Evolutionary conservation across 2,888 invertebrate genomes (phyloP).

Genomic region (Rutpela maculata): DNA sequence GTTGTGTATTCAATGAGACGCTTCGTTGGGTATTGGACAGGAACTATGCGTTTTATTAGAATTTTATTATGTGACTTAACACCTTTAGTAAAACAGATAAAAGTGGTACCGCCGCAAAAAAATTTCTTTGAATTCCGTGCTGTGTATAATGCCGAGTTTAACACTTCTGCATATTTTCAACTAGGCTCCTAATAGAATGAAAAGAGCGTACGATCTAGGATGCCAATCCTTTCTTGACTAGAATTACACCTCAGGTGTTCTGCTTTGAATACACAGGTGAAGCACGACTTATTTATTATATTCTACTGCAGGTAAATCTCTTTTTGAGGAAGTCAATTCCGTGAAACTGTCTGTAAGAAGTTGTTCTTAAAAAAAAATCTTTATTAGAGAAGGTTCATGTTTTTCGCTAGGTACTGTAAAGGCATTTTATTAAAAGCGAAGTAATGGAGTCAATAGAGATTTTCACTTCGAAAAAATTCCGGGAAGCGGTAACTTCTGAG

Average conservation of each 20-base stretch:
- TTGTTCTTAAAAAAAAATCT: background rate
- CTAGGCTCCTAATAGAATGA: background rate
- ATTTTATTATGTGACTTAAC: conserved; percentile 1
- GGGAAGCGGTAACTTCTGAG: no score
- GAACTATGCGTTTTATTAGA: conserved; percentile 4
- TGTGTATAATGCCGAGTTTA: background rate
- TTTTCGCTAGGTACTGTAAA: no score
- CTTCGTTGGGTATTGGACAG: conserved; percentile 10
- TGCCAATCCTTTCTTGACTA: background rate
- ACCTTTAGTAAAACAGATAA: background rate
- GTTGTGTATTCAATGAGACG: conserved; percentile 43
- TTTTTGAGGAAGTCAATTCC: background rate
- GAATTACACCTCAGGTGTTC: background rate
- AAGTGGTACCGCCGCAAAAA: background rate
- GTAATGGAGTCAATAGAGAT: no score
- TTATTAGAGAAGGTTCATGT: no score
- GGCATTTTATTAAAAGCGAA: no score
- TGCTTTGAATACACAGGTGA: background rate
- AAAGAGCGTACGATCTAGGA: background rate
- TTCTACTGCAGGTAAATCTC: background rate
- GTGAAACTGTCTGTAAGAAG: background rate
- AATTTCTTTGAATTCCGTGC: background rate
- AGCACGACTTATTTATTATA: background rate
- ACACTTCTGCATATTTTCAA: background rate
- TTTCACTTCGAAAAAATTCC: no score